A percentile compares a stretch with the other conserved stretches of the same genome.
Evolutionary conservation across 2,888 invertebrate species (phyloP).

Genomic region (Cerastis rubricosa): DNA sequence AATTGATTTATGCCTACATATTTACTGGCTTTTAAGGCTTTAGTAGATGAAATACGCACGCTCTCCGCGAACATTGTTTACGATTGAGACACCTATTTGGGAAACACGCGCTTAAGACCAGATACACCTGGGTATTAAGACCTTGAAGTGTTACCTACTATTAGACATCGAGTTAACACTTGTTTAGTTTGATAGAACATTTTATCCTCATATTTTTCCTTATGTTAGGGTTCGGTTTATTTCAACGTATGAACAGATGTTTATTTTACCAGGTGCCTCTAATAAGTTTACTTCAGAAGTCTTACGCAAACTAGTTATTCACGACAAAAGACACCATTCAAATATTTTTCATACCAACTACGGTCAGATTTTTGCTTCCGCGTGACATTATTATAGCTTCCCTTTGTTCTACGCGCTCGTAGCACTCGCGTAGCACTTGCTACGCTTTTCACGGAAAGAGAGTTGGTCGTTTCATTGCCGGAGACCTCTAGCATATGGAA

Average conservation of each 20-base stretch:
- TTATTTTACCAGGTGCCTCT: background rate
- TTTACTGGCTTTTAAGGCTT: slow-evolving; percentile 82
- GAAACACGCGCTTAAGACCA: slow-evolving; percentile 33
- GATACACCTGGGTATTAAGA: slow-evolving; percentile 36
- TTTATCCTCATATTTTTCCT: slow-evolving; percentile 15
- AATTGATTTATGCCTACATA: slow-evolving; percentile 85
- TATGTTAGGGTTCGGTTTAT: background rate
- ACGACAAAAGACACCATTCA: background rate
- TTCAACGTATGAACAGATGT: background rate
- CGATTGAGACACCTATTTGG: slow-evolving; percentile 55
- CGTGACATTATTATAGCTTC: slow-evolving; percentile 30
- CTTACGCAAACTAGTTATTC: background rate
- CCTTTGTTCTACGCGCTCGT: slow-evolving; percentile 50
- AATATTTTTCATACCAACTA: slow-evolving; percentile 6
- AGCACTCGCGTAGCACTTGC: slow-evolving; percentile 56
- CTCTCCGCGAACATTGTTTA: slow-evolving; percentile 64
- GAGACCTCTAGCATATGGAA: slow-evolving; percentile 6
- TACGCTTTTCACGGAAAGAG: slow-evolving; percentile 41
- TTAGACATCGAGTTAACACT: background rate
- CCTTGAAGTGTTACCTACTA: slow-evolving; percentile 17
- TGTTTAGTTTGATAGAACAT: background rate
- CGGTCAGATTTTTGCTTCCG: slow-evolving; percentile 23
- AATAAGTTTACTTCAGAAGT: background rate
- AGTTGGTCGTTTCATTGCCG: slow-evolving; percentile 28
- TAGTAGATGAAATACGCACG: slow-evolving; percentile 78